Evolutionary conservation across 2,888 invertebrate genomes (phyloP).

Genomic region (Formica aserva): DNA sequence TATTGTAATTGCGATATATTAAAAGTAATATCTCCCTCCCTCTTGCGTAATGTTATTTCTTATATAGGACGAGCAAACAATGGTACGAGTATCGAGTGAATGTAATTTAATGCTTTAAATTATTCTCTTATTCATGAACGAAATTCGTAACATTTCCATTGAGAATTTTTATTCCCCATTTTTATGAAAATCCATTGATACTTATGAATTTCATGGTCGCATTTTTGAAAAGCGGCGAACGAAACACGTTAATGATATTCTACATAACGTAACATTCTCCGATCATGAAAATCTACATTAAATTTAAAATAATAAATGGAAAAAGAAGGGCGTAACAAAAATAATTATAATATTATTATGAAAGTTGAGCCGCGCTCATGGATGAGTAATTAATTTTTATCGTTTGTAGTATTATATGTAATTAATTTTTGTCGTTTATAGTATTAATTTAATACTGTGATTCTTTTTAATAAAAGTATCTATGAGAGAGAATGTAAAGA

Average conservation of each 20-base stretch:
- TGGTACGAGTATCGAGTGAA: slow-evolving; percentile 4
- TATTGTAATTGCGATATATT: slow-evolving; percentile 54
- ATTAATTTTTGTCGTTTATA: slow-evolving; percentile 26
- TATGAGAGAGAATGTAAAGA: slow-evolving; percentile 19
- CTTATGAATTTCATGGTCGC: neutral
- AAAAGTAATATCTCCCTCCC: slow-evolving; percentile 36
- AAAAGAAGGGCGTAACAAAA: neutral
- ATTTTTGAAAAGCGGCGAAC: neutral
- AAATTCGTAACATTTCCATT: neutral
- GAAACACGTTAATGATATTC: neutral
- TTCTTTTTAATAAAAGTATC: slow-evolving; percentile 28
- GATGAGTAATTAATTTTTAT: slow-evolving; percentile 36
- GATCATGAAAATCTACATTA: neutral
- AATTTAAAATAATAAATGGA: neutral
- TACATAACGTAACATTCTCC: neutral
- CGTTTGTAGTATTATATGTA: slow-evolving; percentile 11
- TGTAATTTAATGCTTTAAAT: slow-evolving; percentile 6
- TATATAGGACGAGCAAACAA: slow-evolving; percentile 43
- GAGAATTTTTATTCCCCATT: neutral
- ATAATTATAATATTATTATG: slow-evolving; percentile 12
- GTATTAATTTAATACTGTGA: slow-evolving; percentile 35
- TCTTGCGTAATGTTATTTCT: slow-evolving; percentile 29
- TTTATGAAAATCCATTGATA: neutral
- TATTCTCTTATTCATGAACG: neutral
- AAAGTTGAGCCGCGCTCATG: slow-evolving; percentile 25